These are phyloP conservation scores for Scaptomyza polygonia DNA, from an alignment of 2,888 invertebrate species.

Conservation along the genomic window DNA sequence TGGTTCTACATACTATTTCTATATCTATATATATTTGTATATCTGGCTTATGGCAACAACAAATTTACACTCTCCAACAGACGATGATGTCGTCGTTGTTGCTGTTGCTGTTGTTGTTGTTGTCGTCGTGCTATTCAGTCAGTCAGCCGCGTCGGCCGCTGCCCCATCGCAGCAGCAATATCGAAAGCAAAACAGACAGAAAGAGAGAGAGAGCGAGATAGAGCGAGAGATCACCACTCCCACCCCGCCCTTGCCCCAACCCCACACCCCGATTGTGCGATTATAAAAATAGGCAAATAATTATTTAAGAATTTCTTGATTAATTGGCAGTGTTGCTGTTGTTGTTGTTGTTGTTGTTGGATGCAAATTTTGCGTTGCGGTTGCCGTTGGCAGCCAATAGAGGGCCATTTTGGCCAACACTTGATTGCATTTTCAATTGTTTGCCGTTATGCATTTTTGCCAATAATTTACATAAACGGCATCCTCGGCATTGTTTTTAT, in stretches of 20 bases:
- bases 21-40: constrained; percentile 21
- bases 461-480: constrained; percentile 77
- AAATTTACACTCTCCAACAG: constrained; percentile 72
- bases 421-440: constrained; percentile 81
- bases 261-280: constrained; percentile 39
- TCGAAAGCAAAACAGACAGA: too few relatives aligned
- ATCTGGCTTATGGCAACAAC: too few relatives aligned
- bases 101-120: constrained; percentile 25
- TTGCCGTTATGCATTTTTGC: constrained; percentile 80
- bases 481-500: constrained; percentile 36
- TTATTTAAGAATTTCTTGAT: constrained; percentile 84
- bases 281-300: constrained; percentile 83
- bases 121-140: constrained; percentile 73
- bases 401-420: constrained; percentile 75
- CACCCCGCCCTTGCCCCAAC: background rate
- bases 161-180: constrained; percentile 48
- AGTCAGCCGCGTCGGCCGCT: constrained; percentile 73
- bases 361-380: constrained; percentile 59
- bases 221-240: too few relatives aligned
- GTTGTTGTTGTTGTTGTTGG: constrained; percentile 36
- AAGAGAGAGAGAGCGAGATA: too few relatives aligned
- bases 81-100: constrained; percentile 53
- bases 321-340: constrained; percentile 78
- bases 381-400: constrained; percentile 42
- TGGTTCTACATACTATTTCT: constrained; percentile 38